phyloP scores from a whole-genome alignment of 92 coral and sea anemone genomes.

The Scolanthus callimorphus region DNA sequence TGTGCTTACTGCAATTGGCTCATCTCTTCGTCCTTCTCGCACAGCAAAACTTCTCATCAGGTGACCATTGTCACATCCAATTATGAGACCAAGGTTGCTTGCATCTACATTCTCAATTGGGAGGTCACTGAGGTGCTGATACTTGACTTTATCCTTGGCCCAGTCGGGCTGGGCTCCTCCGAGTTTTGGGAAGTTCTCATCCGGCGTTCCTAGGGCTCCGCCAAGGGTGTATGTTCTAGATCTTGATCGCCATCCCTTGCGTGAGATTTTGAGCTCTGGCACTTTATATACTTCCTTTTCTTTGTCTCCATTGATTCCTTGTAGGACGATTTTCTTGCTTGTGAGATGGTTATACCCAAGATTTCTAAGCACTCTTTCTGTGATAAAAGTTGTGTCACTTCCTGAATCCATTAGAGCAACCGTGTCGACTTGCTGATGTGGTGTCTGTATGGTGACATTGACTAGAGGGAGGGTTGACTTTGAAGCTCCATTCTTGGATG shows the following conservation, averaged over 20 bases:
- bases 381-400: background rate
- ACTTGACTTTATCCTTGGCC: too few relatives aligned
- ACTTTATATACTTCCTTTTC: background rate
- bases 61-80: slow-evolving; percentile 9
- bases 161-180: too few relatives aligned
- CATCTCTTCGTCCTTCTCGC: background rate
- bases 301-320: background rate
- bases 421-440: background rate
- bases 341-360: background rate
- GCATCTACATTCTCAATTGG: background rate
- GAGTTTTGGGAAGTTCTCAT: background rate
- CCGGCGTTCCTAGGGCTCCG: background rate
- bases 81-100: background rate
- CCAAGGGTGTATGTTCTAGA: background rate
- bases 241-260: background rate
- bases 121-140: too few relatives aligned
- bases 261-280: background rate
- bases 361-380: background rate
- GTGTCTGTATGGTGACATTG: background rate
- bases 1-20: slow-evolving; percentile 10
- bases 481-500: background rate
- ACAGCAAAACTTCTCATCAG: slow-evolving; percentile 2
- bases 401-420: background rate
- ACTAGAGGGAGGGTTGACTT: background rate
- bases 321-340: background rate